These are phyloP conservation scores for Cygnus atratus DNA, from an alignment of 2,113 vertebrate species.

Conservation along the genomic window DNA sequence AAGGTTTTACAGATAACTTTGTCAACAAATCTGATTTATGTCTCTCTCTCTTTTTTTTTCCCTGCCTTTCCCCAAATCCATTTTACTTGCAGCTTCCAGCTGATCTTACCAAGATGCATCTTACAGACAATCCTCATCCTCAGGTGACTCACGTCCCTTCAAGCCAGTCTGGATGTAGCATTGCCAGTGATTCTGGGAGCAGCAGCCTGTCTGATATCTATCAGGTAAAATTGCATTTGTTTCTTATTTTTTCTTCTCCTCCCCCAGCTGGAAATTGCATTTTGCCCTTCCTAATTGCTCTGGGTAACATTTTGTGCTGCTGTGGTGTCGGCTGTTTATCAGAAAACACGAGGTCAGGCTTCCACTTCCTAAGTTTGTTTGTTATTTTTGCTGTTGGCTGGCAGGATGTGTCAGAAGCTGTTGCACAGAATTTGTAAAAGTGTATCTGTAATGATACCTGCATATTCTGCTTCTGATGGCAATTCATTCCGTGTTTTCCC, in stretches of 20 bases:
- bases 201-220: conserved; percentile 99
- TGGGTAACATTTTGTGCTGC: neutral
- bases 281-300: neutral
- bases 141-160: conserved; percentile 90
- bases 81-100: conserved; percentile 86
- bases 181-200: conserved; percentile 96
- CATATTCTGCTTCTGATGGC: neutral
- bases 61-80: neutral
- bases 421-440: neutral
- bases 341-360: neutral
- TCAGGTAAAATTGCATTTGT: conserved; percentile 80
- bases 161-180: conserved; percentile 96
- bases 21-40: neutral
- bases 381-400: neutral
- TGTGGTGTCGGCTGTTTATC: neutral
- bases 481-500: neutral
- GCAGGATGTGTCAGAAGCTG: neutral
- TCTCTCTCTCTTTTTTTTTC: neutral
- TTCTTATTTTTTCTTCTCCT: neutral
- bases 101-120: conserved; percentile 97
- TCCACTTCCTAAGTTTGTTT: neutral
- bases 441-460: neutral
- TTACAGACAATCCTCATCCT: conserved; percentile 89
- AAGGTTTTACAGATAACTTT: neutral
- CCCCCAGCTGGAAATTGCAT: neutral